These are phyloP conservation scores for Sebastes schlegelii DNA, from an alignment of 2,113 vertebrate genomes.

Conservation along the genomic window DNA sequence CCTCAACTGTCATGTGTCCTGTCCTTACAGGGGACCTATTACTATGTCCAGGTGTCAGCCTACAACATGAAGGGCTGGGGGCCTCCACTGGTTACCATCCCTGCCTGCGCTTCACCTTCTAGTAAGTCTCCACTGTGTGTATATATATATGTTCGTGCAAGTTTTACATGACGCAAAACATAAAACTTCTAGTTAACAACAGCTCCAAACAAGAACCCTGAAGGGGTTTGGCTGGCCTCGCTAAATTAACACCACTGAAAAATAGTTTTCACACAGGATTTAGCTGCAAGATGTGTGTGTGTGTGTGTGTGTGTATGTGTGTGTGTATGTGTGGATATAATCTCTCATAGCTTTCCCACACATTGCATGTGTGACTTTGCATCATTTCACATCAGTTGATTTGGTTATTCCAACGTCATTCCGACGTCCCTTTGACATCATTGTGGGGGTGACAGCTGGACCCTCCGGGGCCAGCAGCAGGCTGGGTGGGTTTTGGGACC, in stretches of 20 bases:
- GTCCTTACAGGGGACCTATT: conserved; percentile 84
- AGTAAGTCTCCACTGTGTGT: conserved; percentile 83
- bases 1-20: conserved; percentile 41
- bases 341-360: conserved; percentile 49
- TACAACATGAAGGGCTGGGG: conserved; percentile 98
- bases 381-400: conserved; percentile 42
- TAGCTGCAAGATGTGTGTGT: conserved; percentile 9
- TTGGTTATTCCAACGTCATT: conserved; percentile 55
- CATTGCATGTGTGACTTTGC: conserved; percentile 8
- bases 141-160: conserved; percentile 21
- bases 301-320: conserved; percentile 4
- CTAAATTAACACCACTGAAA: conserved; percentile 35
- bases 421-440: conserved; percentile 60
- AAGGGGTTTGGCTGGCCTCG: conserved; percentile 29
- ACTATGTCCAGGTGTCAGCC: conserved; percentile 89
- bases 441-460: conserved; percentile 67
- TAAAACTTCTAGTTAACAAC: conserved; percentile 8
- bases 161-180: conserved; percentile 26
- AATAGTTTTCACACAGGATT: conserved; percentile 29
- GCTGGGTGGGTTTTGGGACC: conserved; percentile 74
- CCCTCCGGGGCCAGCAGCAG: conserved; percentile 37
- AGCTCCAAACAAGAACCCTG: conserved; percentile 7
- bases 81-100: conserved; percentile 81
- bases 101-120: conserved; percentile 88
- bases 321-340: conserved; percentile 20